Conservation (phyloP, 2,888 invertebrate genomes). For the Amblyteles armatorius region DNA sequence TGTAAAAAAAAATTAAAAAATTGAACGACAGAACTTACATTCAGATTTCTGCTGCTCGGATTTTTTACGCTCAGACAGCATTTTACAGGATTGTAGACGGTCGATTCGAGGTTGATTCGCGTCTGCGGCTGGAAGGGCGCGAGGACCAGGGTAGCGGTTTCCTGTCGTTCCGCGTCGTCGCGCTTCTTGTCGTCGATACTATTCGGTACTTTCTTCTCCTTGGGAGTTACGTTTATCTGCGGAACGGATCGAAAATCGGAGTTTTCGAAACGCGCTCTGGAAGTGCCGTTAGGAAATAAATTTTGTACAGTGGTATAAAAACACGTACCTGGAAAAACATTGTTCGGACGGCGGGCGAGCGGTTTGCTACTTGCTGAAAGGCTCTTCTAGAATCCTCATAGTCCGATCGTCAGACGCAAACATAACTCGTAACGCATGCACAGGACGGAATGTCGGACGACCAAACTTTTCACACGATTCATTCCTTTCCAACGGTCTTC, state of each 20-base stretch:
- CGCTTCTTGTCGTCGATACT: neutral
- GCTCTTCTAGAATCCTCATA: slow-evolving; percentile 1
- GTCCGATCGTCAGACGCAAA: slow-evolving; percentile 2
- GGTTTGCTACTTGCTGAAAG: neutral
- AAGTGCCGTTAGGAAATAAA: neutral
- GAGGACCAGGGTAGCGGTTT: slow-evolving; percentile 69
- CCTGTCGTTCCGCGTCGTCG: slow-evolving; percentile 51
- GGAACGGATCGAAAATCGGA: neutral
- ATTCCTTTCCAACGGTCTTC: slow-evolving; percentile 57
- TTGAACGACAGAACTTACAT: slow-evolving; percentile 65
- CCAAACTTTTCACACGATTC: slow-evolving; percentile 8
- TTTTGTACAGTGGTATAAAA: slow-evolving; percentile 10
- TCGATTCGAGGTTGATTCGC: slow-evolving; percentile 75
- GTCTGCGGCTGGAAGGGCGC: slow-evolving; percentile 80
- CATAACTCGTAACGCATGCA: neutral
- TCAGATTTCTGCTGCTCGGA: slow-evolving; percentile 69
- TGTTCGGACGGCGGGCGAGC: slow-evolving; percentile 22
- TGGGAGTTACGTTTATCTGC: slow-evolving; percentile 68
- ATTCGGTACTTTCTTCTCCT: slow-evolving; percentile 53
- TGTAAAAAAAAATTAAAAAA: slow-evolving; percentile 38
- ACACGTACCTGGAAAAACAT: slow-evolving; percentile 74
- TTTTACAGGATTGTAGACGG: slow-evolving; percentile 70
- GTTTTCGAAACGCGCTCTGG: neutral
- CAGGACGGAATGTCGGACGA: neutral
- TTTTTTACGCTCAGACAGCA: slow-evolving; percentile 75